Base-by-base conservation (phyloP, 2,888 invertebrate genomes). In the Temnothorax unifasciatus region DNA sequence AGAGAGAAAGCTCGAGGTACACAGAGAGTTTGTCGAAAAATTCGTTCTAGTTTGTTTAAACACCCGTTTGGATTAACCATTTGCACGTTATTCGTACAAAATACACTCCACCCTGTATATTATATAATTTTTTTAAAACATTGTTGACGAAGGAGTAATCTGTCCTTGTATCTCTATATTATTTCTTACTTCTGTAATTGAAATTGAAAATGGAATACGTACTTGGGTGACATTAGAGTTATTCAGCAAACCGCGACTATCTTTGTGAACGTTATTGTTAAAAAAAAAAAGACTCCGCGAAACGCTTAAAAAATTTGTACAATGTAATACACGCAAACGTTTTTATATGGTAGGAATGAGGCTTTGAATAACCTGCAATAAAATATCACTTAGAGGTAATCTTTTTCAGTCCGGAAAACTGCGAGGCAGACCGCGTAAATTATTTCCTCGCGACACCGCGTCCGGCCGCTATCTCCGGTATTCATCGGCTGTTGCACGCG, bases 401-500 rank as follows among this genome's bases (percentile, higher is more conserved):
- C 66, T 25, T 25, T 66, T 47, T 66, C 2, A 61, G 13, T 13
- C 34, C 34, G 75, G 15, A 38, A 38, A 64, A 21, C n/a, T 34
- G 54, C 34, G 34, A 21, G 21, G 47, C 25, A 18, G 18, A 47
- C 11, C 15, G 44, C 21, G 75, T 18, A 34, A 21, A 59, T 75
- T 34, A 64, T 75, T 50, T 47, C 18, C 50, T n/a, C 25, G 69
- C 15, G 69, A 69, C 38, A 18, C 34, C 21, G 47, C 21, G 47
- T 47, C 18, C 52, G 41, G 29, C n/a, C 18, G 71, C 18, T 79
- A 47, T 59, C 71, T 25, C 54, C 9, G 18, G 25, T 71, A 69
- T 59, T 77, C 77, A 66, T 77, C 54, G 63, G 47, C 47, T 50
- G 54, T 63, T 76, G 41, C 25, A 25, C 66, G 52, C 52, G 34